Evolutionary conservation across 2,113 vertebrate species (phyloP), one percentile per base, ranked within the genome.

Genomic region (Hemibagrus wyckioides): DNA sequence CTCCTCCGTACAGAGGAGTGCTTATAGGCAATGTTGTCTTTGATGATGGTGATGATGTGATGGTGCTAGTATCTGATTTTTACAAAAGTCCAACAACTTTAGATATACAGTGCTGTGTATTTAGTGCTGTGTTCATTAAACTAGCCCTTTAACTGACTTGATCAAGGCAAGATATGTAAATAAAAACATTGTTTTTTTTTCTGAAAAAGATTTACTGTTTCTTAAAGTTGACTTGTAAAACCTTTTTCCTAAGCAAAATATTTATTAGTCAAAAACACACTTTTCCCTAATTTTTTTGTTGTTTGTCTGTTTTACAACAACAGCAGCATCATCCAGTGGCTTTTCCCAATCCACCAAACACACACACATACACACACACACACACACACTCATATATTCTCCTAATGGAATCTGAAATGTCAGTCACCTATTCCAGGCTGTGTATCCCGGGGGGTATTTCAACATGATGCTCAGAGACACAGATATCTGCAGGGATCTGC

Each of bases 401-500:
- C 3, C 71, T 25, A 75, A 75, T 75, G 3, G 10, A 75, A 75
- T 48, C 39, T 75, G 41, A 75, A 75, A 48, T 75, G 30, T 69
- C 65, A 69, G 65, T 44, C 71, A 44, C 71, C 71, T 75, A 14
- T 75, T 44, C 39, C 71, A 48, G 39, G 23, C 71, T 44, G 39
- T 44, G 71, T 44, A 75, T 44, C 71, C 41, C 71, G 13, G 71
- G 71, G 41, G 41, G 65, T 11, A 50, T 77, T 77, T 77, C 75
- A 77, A n/a, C 75, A 77, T 50, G 44, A 77, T 50, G 44, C 44
- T 77, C 28, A 50, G 44, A 77, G 44, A 76, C 75, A n/a, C 75
- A 77, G 5, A 77, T 77, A n/a, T 77, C 44, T 50, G 14, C 75
- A 77, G 44, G 44, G 14, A 77, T n/a, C 48, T 54, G 76, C 76